Conservation (phyloP, 2,797 vertebrate species). For the Adrianichthys oophorus region DNA sequence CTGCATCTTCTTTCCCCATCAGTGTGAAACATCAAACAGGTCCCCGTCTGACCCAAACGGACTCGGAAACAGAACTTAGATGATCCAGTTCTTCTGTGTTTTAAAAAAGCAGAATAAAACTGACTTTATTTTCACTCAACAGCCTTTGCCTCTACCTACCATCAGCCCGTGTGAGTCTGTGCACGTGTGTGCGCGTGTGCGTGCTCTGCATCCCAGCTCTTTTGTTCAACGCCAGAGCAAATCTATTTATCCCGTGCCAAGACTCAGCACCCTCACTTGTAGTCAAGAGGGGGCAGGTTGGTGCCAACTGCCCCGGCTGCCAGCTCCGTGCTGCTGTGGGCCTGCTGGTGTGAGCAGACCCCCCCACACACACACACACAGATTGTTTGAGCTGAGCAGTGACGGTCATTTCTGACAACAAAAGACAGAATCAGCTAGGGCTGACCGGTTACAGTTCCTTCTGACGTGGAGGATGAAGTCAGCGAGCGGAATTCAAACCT, state of each 20-base stretch:
- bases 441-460: no score
- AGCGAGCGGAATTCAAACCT: no score
- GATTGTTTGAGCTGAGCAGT: background rate
- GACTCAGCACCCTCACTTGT: conserved; percentile 65
- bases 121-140: no score
- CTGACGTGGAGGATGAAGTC: no score
- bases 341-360: conserved; percentile 28
- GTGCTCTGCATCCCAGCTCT: conserved; percentile 28
- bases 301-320: conserved; percentile 65
- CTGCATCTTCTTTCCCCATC: conserved; percentile 28
- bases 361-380: conserved; percentile 18
- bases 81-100: no score
- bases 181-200: conserved; percentile 21
- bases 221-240: conserved; percentile 57
- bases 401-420: no score
- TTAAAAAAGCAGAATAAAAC: no score
- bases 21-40: conserved; percentile 28
- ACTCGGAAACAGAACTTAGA: background rate
- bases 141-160: conserved; percentile 9
- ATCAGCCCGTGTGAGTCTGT: conserved; percentile 17
- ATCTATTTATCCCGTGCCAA: conserved; percentile 75
- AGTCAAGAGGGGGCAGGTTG: conserved; percentile 65
- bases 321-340: conserved; percentile 47
- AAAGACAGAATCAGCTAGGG: no score
- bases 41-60: conserved; percentile 12